Percentiles rank a stretch among this genome's conserved stretches.
These are phyloP conservation scores for Smithornis capensis DNA, from an alignment of 2,113 vertebrate genomes.

Conservation along the genomic window DNA sequence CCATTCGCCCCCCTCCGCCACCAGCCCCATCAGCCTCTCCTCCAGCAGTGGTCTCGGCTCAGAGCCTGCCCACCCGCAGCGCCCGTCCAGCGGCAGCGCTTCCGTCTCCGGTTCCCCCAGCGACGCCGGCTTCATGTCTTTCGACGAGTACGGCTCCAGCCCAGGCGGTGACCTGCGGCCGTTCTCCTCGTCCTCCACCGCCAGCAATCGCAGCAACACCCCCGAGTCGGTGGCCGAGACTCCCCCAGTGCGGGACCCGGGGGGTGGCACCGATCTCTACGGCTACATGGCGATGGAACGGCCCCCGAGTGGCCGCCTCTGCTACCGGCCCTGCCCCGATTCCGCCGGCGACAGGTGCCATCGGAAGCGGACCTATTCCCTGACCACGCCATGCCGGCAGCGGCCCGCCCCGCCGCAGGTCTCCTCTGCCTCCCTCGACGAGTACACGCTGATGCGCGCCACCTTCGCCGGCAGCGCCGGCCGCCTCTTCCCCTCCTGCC, in stretches of 20 bases:
- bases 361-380: slow-evolving; percentile 89
- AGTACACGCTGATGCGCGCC: slow-evolving; percentile 92
- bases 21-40: slow-evolving; percentile 81
- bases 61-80: slow-evolving; percentile 79
- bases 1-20: slow-evolving; percentile 81
- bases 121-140: slow-evolving; percentile 91
- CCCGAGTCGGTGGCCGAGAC: slow-evolving; percentile 89
- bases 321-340: slow-evolving; percentile 51
- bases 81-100: slow-evolving; percentile 88
- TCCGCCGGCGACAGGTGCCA: slow-evolving; percentile 78
- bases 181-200: slow-evolving; percentile 62
- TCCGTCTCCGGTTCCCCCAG: slow-evolving; percentile 92
- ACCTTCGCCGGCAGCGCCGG: slow-evolving; percentile 80
- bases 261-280: slow-evolving; percentile 74
- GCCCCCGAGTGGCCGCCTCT: slow-evolving; percentile 69
- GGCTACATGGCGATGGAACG: slow-evolving; percentile 93
- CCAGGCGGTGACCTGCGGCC: slow-evolving; percentile 81
- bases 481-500: slow-evolving; percentile 76
- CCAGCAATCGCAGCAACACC: slow-evolving; percentile 85
- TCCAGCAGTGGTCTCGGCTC: slow-evolving; percentile 83
- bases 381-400: slow-evolving; percentile 89
- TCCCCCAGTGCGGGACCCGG: slow-evolving; percentile 78
- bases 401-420: slow-evolving; percentile 81
- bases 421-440: slow-evolving; percentile 92
- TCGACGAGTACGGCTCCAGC: slow-evolving; percentile 93